Evolutionary conservation across 2,797 vertebrate genomes (phyloP), one percentile per base, ranked within the genome.

Genomic region (Passerculus sandwichensis): DNA sequence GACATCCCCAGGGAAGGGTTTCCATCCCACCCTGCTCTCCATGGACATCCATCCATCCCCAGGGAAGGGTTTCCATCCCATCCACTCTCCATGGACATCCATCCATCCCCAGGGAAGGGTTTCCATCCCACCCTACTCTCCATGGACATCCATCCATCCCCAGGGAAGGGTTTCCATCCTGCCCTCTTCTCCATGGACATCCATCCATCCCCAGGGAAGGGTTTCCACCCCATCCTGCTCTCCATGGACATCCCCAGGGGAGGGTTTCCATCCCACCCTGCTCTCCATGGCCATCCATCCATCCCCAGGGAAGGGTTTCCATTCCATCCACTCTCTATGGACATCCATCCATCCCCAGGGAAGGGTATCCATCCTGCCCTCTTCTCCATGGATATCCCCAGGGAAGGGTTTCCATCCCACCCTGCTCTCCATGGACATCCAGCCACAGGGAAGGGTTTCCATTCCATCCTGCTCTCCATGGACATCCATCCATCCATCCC

Each of bases 321-420:
- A 66, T 3, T 32, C n/a, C 38, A 48, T 4, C 22, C 29, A 5
- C 29, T 54, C 30, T 20, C 29, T 29, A 13, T n/a, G 30, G 53
- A 21, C 30, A n/a, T 22, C 27, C 21, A 9, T 42, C 42, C 42
- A 17, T 44, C 44, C 44, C 15, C 21, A n/a, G 30, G 21, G 11
- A 0, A 11, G 3, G 11, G 15, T 23, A 34, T 18, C 13, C 23
- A 36, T 0, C 12, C 19, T 56, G 32, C 13, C 40, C 40, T 40
- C 13, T 15, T 54, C 12, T 20, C 30, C 53, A 13, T n/a, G 32
- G 54, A 56, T 18, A 17, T 44, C n/a, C n/a, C 19, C 15, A n/a
- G 30, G 22, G 11, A 0, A 32, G 22, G 23, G 12, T 14, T 66
- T 26, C 64, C 45, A 48, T 3, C 64, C 9, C n/a, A 25, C 1